Evolutionary conservation across 2,797 vertebrate genomes (phyloP).

Genomic region (Peromyscus melanophrys): DNA sequence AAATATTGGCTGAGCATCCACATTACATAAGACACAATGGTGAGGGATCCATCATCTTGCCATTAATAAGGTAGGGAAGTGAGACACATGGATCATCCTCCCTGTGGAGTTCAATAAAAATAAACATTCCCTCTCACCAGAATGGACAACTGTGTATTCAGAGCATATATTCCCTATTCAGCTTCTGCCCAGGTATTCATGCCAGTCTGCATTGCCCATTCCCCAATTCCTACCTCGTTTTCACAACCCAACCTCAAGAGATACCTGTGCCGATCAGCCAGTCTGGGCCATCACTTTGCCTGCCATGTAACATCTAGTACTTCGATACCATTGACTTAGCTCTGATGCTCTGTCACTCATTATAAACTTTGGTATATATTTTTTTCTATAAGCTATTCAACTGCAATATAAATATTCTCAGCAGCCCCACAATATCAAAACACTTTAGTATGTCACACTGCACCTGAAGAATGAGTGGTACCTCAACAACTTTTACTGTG

Average conservation of each 20-base stretch:
- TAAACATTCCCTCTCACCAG: neutral
- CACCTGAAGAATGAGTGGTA: neutral
- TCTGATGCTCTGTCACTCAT: neutral
- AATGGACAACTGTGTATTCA: neutral
- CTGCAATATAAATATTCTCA: neutral
- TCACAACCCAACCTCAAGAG: neutral
- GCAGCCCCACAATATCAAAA: neutral
- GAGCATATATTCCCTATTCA: neutral
- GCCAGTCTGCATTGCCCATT: neutral
- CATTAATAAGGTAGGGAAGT: neutral
- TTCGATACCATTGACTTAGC: neutral
- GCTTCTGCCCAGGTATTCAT: neutral
- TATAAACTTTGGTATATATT: neutral
- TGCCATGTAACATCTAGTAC: neutral
- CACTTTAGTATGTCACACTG: neutral
- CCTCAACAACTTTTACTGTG: neutral
- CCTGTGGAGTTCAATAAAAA: neutral
- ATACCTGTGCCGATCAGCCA: neutral
- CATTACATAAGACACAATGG: neutral
- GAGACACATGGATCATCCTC: neutral
- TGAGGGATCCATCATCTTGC: neutral
- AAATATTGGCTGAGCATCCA: conserved; percentile 17
- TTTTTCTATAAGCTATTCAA: conserved; percentile 31
- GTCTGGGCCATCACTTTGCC: neutral
- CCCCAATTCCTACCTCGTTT: neutral